Evolutionary conservation across 2,888 invertebrate species (phyloP), one percentile per base, ranked within the genome.

Genomic region (Camponotus fellah): DNA sequence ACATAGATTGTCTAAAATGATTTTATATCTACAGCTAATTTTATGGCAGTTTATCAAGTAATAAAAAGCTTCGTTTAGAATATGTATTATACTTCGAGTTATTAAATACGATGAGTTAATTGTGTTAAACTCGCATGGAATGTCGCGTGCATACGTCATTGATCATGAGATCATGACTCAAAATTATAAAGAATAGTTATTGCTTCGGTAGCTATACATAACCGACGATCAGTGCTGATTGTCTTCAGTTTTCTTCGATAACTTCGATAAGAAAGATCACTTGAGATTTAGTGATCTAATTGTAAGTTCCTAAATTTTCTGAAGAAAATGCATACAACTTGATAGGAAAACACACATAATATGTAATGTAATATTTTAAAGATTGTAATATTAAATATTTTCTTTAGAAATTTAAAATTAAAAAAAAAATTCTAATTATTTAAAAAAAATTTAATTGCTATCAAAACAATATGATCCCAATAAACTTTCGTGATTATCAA

Each of bases 61-160:
- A 71, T 58, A 14, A 53, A 8, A 53, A 58, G 56, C 40, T 21
- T 40, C 71, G 71, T 53, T 49, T 58, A 40, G n/a, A 53, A 14
- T 46, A 14, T 46, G 46, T 46, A 14, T 46, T 46, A 6, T 9
- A 9, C 40, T 40, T 40, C 46, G 46, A 26, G 32, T 58, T 71
- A 71, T 56, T 71, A 69, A 85, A 53, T 85, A 90, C 83, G 85
- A 83, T 62, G 71, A 68, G 65, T 86, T 68, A 91, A 89, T 86
- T 84, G 87, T 84, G 87, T 87, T 88, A 86, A 75, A 32, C 71
- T 66, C 82, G 85, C 83, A 65, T 43, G 75, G 87, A 89, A 88
- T 88, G 86, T 84, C 69, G 76, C n/a, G 53, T n/a, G 53, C n/a
- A 53, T n/a, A 53, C 74, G 71, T 86, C 81, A 81, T 82, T 79